phyloP scores from a whole-genome alignment of 1,140 invertebrate genomes.

The Octopus sinensis region DNA sequence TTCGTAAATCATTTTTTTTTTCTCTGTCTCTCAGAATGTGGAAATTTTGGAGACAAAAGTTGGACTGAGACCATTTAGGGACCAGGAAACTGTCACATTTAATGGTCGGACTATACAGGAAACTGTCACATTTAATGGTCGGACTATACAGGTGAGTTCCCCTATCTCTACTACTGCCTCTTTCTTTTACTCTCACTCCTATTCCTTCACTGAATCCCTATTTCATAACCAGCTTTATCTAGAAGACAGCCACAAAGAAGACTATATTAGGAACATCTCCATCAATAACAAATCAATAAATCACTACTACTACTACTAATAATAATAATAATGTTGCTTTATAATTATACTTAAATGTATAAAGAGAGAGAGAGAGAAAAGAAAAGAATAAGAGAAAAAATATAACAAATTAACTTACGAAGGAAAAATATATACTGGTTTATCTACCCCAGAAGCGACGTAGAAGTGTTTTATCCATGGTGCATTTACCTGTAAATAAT shows the following conservation, averaged over 20 bases:
- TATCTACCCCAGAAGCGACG: constrained; percentile 64
- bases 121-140: too few relatives aligned
- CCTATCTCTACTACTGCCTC: too few relatives aligned
- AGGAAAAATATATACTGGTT: constrained; percentile 79
- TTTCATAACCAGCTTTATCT: too few relatives aligned
- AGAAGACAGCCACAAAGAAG: too few relatives aligned
- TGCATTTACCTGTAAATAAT: constrained; percentile 60
- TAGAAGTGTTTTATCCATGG: constrained; percentile 87
- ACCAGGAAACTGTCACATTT: neutral
- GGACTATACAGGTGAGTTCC: too few relatives aligned
- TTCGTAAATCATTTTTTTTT: too few relatives aligned
- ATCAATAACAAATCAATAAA: too few relatives aligned
- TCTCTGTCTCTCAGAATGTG: neutral
- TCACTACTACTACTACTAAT: too few relatives aligned
- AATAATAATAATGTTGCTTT: too few relatives aligned
- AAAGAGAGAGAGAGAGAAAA: constrained; percentile 54
- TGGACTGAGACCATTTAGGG: neutral
- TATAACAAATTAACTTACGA: constrained; percentile 44
- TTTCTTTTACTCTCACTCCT: too few relatives aligned
- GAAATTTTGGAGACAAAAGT: neutral
- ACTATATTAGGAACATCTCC: too few relatives aligned
- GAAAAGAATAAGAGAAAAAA: neutral
- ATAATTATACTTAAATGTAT: constrained; percentile 43
- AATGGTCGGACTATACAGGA: neutral
- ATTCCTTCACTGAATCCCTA: too few relatives aligned